Evolutionary conservation across 2,888 invertebrate species (phyloP), one percentile per base, ranked within the genome.

Genomic region (Pseudococcus longispinus): DNA sequence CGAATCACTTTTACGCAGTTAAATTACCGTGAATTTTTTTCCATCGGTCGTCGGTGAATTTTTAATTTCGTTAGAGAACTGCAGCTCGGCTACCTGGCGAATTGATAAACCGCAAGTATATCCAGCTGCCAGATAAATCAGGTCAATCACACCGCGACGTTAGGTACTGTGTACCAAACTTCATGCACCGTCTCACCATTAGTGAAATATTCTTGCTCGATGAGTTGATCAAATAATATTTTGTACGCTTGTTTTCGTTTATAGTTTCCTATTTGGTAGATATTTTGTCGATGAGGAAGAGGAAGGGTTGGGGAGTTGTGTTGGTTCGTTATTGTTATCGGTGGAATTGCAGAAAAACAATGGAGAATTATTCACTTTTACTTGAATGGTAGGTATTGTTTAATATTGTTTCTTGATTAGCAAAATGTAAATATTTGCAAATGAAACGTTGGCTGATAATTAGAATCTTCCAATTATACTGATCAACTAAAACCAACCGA

Each of bases 11-110:
- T 80, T 42, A 42, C 77, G 32, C 77, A 42, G 32, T 42, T 20
- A 80, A 80, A 80, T 80, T 80, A 80, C 77, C 77, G 77, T 80
- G 42, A 80, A 37, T 20, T 80, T 80, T 80, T 80, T 80, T 11
- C 9, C 2, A 9, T 37, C 9, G 37, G 37, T 37, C 37, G 74
- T 80, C 77, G 77, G 26, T 42, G 77, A 80, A 80, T 37, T 80
- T 80, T 80, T 80, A 80, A 80, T 80, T 80, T 80, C 20, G 77
- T 80, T 80, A 80, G 70, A 29, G 18, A 70, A 70, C 65, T 29
- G 9, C 23, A 2, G 5, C n/a, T 46, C 51, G 51, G 51, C 8
- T 60, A 60, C 23, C 8, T 23, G 1, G 23, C 70, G 29, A 70
- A 70, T 70, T 29, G 70, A 70, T 70, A 70, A 70, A 70, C 70